A percentile compares a stretch with the other conserved stretches of the same genome.
Evolutionary conservation across 1,140 invertebrate genomes (phyloP).

Genomic region (Lepidurus packardi): DNA sequence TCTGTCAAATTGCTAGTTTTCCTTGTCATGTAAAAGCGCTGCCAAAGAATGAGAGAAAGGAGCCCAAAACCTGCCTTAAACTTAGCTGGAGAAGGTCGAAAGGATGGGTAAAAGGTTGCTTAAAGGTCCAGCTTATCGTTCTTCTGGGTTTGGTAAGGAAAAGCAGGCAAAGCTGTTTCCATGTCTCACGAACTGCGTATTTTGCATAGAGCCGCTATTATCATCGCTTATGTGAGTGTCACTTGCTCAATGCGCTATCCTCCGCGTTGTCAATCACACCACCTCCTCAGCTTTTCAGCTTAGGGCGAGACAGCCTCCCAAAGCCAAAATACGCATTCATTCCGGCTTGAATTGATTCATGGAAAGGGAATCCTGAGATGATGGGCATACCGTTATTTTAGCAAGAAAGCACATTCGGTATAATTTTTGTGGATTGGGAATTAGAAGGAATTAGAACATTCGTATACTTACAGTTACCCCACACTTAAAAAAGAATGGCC

Average conservation of each 20-base stretch:
- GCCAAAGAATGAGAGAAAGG: not conserved
- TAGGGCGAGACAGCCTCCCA: not conserved
- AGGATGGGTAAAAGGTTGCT: not conserved
- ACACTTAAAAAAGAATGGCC: too few species aligned
- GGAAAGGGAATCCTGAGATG: too few species aligned
- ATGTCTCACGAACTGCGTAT: not conserved
- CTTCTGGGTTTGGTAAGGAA: constrained; percentile 9
- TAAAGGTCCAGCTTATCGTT: not conserved
- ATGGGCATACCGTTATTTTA: too few species aligned
- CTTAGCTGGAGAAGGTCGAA: not conserved
- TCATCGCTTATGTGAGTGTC: not conserved
- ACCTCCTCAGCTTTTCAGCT: not conserved
- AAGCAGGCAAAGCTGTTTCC: not conserved
- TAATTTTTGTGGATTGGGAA: too few species aligned
- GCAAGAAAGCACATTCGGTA: too few species aligned
- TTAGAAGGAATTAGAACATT: too few species aligned
- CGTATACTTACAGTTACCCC: too few species aligned
- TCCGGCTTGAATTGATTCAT: too few species aligned
- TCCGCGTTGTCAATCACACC: not conserved
- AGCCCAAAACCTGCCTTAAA: not conserved
- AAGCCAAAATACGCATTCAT: too few species aligned
- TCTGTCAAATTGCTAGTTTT: not conserved
- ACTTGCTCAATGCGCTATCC: not conserved
- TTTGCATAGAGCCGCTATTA: constrained; percentile 11
- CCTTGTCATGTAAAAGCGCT: not conserved